phyloP scores from a whole-genome alignment of 2,113 vertebrate species.

The Notarius quadriscutis region DNA sequence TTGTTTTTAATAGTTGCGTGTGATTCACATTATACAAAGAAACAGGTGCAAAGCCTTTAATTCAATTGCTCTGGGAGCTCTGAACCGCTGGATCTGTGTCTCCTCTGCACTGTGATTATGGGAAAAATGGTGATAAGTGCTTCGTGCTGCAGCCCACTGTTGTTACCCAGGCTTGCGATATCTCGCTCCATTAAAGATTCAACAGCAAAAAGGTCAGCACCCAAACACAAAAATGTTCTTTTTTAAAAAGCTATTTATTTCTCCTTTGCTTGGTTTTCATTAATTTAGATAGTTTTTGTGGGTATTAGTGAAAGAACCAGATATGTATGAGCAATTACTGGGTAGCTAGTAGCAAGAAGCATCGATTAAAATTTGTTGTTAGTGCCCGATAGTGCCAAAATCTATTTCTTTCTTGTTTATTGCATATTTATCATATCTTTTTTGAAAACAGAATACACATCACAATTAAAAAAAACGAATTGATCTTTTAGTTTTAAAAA shows the following conservation, averaged over 20 bases:
- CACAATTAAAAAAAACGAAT: not conserved
- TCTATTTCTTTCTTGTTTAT: not conserved
- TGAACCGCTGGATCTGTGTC: not conserved
- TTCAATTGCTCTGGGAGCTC: slow-evolving; percentile 53
- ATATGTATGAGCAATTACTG: not conserved
- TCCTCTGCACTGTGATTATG: slow-evolving; percentile 4
- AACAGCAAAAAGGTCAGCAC: not conserved
- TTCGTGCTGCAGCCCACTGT: slow-evolving; percentile 3
- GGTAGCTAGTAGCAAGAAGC: not conserved
- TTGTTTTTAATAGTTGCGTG: slow-evolving; percentile 63
- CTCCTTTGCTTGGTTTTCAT: not conserved
- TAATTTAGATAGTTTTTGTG: not conserved
- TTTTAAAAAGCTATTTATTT: not conserved
- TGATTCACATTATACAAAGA: slow-evolving; percentile 66
- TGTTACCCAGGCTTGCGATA: not conserved
- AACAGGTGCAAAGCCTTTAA: slow-evolving; percentile 74
- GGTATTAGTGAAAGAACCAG: not conserved
- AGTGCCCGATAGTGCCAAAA: not conserved
- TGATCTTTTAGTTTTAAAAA: not conserved
- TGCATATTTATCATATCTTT: not conserved
- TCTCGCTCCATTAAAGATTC: not conserved
- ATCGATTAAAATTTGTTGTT: not conserved
- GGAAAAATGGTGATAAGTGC: not conserved
- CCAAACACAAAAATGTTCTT: not conserved
- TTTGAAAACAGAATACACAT: not conserved